Conservation (phyloP, 2,113 vertebrate species). For the Scophthalmus maximus region DNA sequence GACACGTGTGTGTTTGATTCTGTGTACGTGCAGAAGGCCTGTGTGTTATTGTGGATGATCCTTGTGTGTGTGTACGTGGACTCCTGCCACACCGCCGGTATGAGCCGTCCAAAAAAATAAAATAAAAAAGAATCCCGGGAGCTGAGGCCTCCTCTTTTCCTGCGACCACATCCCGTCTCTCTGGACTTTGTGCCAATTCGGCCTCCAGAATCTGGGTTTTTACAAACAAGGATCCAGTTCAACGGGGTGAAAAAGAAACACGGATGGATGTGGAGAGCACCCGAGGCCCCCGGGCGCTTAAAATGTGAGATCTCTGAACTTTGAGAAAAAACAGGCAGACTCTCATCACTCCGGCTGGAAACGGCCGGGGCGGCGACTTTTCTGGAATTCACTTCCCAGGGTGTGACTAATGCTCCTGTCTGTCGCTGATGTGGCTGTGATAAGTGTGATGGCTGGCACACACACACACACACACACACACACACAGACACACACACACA, state of each 20-base stretch:
- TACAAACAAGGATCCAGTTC: background rate
- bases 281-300: too few species aligned
- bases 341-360: background rate
- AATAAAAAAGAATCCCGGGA: too few species aligned
- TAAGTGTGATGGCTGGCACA: slow-evolving; percentile 23
- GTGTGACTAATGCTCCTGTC: background rate
- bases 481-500: background rate
- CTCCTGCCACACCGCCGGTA: too few species aligned
- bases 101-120: background rate
- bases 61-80: background rate
- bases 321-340: background rate
- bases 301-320: too few species aligned
- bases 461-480: background rate
- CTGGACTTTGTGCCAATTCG: background rate
- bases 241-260: too few species aligned
- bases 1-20: background rate
- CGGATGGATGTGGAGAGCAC: too few species aligned
- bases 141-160: background rate
- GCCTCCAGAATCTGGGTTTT: background rate
- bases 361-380: too few species aligned
- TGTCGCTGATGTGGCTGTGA: slow-evolving; percentile 4
- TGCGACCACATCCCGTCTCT: background rate
- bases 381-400: background rate
- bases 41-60: background rate
- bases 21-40: background rate